These are phyloP conservation scores for Varecia variegata DNA, from an alignment of 2,797 vertebrate genomes.

Conservation along the genomic window DNA sequence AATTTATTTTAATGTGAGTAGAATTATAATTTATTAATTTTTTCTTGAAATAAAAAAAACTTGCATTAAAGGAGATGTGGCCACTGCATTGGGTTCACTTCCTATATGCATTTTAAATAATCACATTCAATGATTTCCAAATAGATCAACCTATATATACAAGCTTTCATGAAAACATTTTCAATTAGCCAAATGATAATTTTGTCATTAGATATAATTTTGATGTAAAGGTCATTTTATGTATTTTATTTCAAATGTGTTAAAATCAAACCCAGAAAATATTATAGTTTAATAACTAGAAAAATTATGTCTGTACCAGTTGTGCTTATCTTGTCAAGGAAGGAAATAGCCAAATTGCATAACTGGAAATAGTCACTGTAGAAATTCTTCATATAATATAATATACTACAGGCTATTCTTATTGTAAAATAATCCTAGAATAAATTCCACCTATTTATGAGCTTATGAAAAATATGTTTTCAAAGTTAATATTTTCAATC, in stretches of 20 bases:
- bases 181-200: not conserved
- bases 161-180: not conserved
- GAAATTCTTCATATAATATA: not conserved
- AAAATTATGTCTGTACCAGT: not conserved
- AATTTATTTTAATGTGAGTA: not conserved
- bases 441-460: not conserved
- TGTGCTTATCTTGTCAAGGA: not conserved
- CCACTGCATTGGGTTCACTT: not conserved
- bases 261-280: not conserved
- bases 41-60: not conserved
- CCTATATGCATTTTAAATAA: not conserved
- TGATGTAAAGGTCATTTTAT: not conserved
- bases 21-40: not conserved
- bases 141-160: not conserved
- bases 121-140: not conserved
- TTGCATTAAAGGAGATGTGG: not conserved
- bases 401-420: not conserved
- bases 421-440: not conserved
- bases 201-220: not conserved
- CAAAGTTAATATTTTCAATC: not conserved
- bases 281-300: not conserved
- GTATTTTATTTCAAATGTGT: not conserved
- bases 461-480: not conserved
- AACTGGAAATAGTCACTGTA: not conserved
- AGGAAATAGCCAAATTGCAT: not conserved